Evolutionary conservation across 2,797 vertebrate species (phyloP), one percentile per base, ranked within the genome.

Genomic region (Enteromius paludinosus): DNA sequence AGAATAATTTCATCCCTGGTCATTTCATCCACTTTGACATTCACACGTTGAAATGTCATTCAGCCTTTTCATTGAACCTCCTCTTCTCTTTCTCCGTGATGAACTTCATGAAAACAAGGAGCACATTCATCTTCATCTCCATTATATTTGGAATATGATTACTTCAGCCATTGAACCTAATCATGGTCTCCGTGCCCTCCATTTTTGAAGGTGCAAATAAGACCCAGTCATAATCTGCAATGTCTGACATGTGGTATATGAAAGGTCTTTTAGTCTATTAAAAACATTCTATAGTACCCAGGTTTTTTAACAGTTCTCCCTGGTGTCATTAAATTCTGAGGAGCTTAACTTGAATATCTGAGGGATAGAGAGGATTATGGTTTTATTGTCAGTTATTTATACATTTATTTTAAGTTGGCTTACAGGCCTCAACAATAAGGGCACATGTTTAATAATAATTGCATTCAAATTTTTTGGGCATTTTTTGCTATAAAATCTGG

Each of bases 321-420:
- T 70, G 35, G 54, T 83, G 45, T 45, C 88, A 79, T 78, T 78
- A 75, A 89, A 84, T 85, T 86, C 89, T 91, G 90, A 70, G 85
- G 85, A 90, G 87, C 87, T 86, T 89, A 88, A 86, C 87, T 88
- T 85, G 75, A 92, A 91, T 90, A 87, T 90, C 88, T 88, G 87
- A 73, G 33, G 86, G 84, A 88, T 78, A 78, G 78, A 90, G 84
- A 87, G 82, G 86, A 88, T 88, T 89, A 84, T 87, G 74, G 88
- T 87, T 89, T 83, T 93, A 90, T 93, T 56, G 90, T n/a, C 90
- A 93, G 92, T 93, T 92, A 93, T 92, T 92, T 90, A 86, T 43
- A 30, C 23, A 25, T 59, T 59, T 59, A 11, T 59, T 59, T 59
- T 25, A 59, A 59, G n/a, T 59, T 23, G 45, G 47, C 17, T 7